A percentile compares a stretch with the other conserved stretches of the same genome.
These are phyloP conservation scores for Pemphigus obesinymphae DNA, from an alignment of 1,140 invertebrate genomes.

Conservation along the genomic window DNA sequence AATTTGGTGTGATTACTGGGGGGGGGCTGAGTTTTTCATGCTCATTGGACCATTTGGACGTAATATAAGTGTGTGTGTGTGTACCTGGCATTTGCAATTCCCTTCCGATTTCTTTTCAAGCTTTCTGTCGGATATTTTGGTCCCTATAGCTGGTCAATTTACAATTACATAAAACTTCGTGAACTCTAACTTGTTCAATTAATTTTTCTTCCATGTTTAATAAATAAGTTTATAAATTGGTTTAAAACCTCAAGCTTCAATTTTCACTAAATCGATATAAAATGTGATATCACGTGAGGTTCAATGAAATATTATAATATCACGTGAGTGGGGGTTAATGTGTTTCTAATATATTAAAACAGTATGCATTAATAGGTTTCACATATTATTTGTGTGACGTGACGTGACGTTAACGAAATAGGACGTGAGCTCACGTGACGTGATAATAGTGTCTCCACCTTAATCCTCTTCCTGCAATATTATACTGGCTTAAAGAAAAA, in stretches of 20 bases:
- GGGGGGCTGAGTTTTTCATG: too few relatives aligned
- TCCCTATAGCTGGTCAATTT: not conserved
- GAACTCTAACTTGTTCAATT: not conserved
- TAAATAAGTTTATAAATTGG: not conserved
- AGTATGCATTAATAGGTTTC: not conserved
- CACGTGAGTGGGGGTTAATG: not conserved
- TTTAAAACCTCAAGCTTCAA: not conserved
- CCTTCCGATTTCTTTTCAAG: not conserved
- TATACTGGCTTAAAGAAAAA: too few relatives aligned
- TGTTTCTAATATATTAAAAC: not conserved
- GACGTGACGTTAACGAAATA: not conserved
- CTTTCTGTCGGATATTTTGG: not conserved
- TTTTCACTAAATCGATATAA: not conserved
- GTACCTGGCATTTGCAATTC: not conserved
- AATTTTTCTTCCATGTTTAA: not conserved
- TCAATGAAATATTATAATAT: not conserved
- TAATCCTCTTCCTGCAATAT: too few relatives aligned
- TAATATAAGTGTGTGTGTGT: too few relatives aligned
- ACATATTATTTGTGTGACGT: not conserved
- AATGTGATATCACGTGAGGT: not conserved
- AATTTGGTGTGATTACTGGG: too few relatives aligned
- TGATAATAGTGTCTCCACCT: slow-evolving; percentile 1
- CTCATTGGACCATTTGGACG: too few relatives aligned
- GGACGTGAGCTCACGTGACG: not conserved
- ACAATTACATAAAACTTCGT: not conserved